Evolutionary conservation across 2,113 vertebrate genomes (phyloP).

Genomic region (Salvelinus alpinus): DNA sequence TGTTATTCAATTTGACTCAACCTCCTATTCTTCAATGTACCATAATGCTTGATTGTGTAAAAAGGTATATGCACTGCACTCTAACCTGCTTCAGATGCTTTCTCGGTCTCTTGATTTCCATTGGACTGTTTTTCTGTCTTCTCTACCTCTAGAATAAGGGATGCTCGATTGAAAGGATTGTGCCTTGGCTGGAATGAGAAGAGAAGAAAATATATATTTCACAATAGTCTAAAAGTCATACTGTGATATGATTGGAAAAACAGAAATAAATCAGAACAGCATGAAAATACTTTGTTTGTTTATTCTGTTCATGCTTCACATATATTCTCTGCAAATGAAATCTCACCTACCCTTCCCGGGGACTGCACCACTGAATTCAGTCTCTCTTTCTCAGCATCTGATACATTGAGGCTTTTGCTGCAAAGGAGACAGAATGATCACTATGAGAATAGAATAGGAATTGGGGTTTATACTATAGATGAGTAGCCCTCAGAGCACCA

Average conservation of each 20-base stretch:
- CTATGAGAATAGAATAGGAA: not conserved
- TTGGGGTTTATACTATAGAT: not conserved
- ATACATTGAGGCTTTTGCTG: constrained; percentile 32
- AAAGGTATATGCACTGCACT: not conserved
- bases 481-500: too few species aligned
- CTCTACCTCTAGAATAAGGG: constrained; percentile 60
- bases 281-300: not conserved
- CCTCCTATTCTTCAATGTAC: not conserved
- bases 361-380: constrained; percentile 40
- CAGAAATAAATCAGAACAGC: constrained; percentile 5
- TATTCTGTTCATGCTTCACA: not conserved
- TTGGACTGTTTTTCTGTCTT: constrained; percentile 43
- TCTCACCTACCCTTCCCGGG: constrained; percentile 58
- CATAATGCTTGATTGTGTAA: not conserved
- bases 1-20: too few species aligned
- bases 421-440: constrained; percentile 1
- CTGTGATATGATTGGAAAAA: constrained; percentile 8
- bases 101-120: constrained; percentile 50
- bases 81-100: constrained; percentile 73
- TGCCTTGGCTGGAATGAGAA: constrained; percentile 76
- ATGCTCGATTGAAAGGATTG: constrained; percentile 87
- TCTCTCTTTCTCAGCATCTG: constrained; percentile 51
- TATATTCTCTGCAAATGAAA: not conserved
- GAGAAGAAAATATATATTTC: not conserved
- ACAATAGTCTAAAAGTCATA: not conserved